Evolutionary conservation across 2,888 invertebrate genomes (phyloP), one percentile per base, ranked within the genome.

Genomic region (Trachelus stipa): DNA sequence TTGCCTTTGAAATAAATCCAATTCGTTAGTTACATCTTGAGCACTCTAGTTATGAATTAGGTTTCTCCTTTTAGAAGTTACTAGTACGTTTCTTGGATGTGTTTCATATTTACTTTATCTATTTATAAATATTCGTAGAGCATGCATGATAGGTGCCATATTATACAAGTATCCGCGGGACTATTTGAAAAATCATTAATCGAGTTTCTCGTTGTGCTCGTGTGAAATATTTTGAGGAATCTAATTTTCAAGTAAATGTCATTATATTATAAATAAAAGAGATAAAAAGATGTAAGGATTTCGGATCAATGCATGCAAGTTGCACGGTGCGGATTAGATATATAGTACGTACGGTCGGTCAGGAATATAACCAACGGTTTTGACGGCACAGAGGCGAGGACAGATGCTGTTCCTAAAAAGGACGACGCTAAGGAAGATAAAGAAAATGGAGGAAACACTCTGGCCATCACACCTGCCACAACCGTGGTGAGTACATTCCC

Each of bases 361-460:
- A 87, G 86, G 87, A 86, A 87, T 88, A 87, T 88, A 90, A 90
- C 87, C 83, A 85, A 87, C 87, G 84, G 86, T 90, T 90, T 88
- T 89, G 86, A 87, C 89, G 88, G 85, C 86, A 87, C 88, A 91
- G 91, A 91, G 83, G 79, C 87, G 85, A 91, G 91, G 89, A 84
- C 88, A 80, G 91, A 89, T 76, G 85, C 87, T 80, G 86, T 86
- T 83, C 82, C 88, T 82, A 90, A 90, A 87, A 91, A 88, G 87
- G 88, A 88, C 81, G 90, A 90, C 83, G 85, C 87, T 83, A 90
- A 89, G 80, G 90, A 90, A 86, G 90, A 90, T 84, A 91, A 90
- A 88, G 90, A 90, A 83, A 90, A 90, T 85, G 90, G 90, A 82
- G 90, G 87, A 82, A 88, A 88, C 82, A 78, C 86, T 80, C 81